Base-by-base conservation (phyloP, 1,140 invertebrate species). In the Meloidogyne floridensis region DNA sequence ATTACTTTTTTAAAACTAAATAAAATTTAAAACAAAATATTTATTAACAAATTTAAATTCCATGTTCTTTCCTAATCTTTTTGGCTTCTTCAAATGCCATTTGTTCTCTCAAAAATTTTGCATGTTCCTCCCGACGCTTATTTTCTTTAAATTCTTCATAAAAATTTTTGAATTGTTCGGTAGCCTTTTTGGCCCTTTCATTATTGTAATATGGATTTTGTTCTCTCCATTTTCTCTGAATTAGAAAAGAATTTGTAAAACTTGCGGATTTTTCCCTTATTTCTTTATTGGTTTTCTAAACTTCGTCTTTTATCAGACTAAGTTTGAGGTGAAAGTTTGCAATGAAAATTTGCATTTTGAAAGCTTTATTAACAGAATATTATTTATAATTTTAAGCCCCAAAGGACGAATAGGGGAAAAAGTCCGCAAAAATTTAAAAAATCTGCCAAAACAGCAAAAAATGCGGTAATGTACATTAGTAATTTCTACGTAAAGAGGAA, bases 101-200 rank as follows among this genome's bases (percentile, higher is more conserved):
- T n/a, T 77, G 75, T 56, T 77, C 75, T 11, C n/a, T 56, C 75
- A 77, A 56, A 56, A 77, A 56, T n/a, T 77, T 77, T 8, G 53
- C 75, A 77, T 77, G 43, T 3, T 77, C 75, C n/a, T 77, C 75
- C 15, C 51, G 75, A 42, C 43, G 75, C 56, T 77, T 77, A 15
- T 7, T n/a, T n/a, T 77, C 75, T 1, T 42, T 54, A 11, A 53
- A 7, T 59, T 77, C 15, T 5, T 77, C 51, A 13, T 77, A 32
- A 69, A 77, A 77, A 32, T 20, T 4, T 69, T 77, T 77, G 56
- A 77, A 65, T 56, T 56, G 3, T 18, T 77, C 32, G 0, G n/a
- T 5, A n/a, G 59, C n/a, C 59, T n/a, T 15, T 8, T 11, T 65
- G n/a, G 15, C n/a, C 7, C 7, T 0, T n/a, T 65, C 59, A n/a